phyloP scores from a whole-genome alignment of 1,140 invertebrate genomes.

The Globodera rostochiensis region DNA sequence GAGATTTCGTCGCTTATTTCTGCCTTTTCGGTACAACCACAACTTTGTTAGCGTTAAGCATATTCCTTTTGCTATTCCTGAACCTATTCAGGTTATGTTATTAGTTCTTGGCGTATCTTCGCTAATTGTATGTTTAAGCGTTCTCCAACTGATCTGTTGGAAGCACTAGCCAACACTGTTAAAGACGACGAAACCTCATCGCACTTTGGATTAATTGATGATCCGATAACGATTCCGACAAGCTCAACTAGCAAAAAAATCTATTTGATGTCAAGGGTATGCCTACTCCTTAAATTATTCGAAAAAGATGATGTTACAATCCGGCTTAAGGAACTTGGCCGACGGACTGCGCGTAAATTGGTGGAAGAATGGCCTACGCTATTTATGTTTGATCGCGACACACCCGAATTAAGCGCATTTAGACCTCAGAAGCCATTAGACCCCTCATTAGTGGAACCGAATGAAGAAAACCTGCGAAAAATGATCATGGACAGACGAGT shows the following conservation, averaged over 20 bases:
- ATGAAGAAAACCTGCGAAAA: slow-evolving; percentile 36
- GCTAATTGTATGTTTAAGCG: slow-evolving; percentile 47
- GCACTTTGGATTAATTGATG: slow-evolving; percentile 63
- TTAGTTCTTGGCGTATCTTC: background rate
- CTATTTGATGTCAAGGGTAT: slow-evolving; percentile 58
- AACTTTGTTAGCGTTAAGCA: background rate
- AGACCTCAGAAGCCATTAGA: slow-evolving; percentile 50
- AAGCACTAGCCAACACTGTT: slow-evolving; percentile 59
- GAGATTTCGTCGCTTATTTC: background rate
- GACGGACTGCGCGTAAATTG: slow-evolving; percentile 56
- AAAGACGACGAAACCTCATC: slow-evolving; percentile 60
- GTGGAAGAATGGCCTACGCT: slow-evolving; percentile 65
- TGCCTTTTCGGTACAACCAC: background rate
- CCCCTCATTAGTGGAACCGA: slow-evolving; percentile 47
- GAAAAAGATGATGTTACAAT: background rate
- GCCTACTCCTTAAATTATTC: background rate
- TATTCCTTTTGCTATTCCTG: slow-evolving; percentile 8
- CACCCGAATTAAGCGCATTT: slow-evolving; percentile 56
- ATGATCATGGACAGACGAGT: slow-evolving; percentile 42
- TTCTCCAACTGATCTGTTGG: slow-evolving; percentile 57
- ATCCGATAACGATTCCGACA: slow-evolving; percentile 59
- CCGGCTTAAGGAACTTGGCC: slow-evolving; percentile 56
- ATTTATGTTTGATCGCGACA: slow-evolving; percentile 62
- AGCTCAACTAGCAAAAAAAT: slow-evolving; percentile 33
- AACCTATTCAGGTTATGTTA: slow-evolving; percentile 6